Conservation (phyloP, 2,888 invertebrate species). For the Acanthacorydalis orientalis region DNA sequence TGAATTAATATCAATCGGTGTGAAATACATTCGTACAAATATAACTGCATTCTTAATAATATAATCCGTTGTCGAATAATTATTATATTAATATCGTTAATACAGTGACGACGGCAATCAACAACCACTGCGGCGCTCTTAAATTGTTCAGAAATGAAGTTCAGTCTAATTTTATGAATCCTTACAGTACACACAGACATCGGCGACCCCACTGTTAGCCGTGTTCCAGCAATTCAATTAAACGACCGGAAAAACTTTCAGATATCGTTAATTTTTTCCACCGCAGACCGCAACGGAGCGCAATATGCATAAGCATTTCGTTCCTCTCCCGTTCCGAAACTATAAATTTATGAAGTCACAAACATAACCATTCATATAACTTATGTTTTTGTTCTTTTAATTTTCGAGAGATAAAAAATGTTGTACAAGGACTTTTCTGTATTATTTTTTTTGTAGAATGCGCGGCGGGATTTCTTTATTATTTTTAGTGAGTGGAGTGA, state of each 20-base stretch:
- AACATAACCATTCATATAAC: conserved; percentile 21
- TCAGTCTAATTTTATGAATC: no score
- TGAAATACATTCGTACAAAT: no score
- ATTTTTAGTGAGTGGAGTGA: no score
- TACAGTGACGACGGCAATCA: no score
- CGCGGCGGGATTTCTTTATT: no score
- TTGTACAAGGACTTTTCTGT: neutral
- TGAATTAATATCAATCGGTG: no score
- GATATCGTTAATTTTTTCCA: conserved; percentile 25
- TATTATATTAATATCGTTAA: no score
- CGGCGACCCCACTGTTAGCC: neutral
- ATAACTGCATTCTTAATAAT: no score
- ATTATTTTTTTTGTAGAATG: neutral
- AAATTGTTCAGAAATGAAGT: no score
- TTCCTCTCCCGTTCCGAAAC: conserved; percentile 15
- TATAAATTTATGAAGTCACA: conserved; percentile 24
- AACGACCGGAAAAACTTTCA: conserved; percentile 26
- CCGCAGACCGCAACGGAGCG: conserved; percentile 11
- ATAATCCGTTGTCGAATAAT: no score
- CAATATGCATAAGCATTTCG: neutral
- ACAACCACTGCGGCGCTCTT: no score
- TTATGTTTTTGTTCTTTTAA: conserved; percentile 12
- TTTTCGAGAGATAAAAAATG: neutral
- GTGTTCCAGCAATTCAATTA: conserved; percentile 25
- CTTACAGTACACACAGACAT: no score